Evolutionary conservation across 2,888 invertebrate genomes (phyloP), one percentile per base, ranked within the genome.

Genomic region (Pollenia amentaria): DNA sequence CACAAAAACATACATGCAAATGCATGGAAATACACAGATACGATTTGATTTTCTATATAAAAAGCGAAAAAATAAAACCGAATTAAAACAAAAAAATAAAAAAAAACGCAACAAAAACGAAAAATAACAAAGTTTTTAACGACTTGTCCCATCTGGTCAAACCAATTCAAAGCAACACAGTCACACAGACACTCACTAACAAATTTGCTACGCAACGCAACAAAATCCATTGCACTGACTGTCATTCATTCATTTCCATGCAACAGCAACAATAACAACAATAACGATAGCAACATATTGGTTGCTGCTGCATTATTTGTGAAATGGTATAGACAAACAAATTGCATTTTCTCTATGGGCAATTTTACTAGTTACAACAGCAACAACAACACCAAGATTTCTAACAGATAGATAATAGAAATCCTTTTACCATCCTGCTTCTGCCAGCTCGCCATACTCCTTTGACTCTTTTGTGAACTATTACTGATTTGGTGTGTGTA

Each of bases 41-140:
- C 78, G 70, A 80, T 85, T 85, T 79, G 76, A 60, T 77, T 82
- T 83, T 79, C 73, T 82, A 67, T 70, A 84, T 60, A 69, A 53
- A 78, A 69, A 57, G 29, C 64, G 55, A 78, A 80, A 75, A 80
- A 42, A 67, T 72, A 77, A 70, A 90, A 90, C 90, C 90, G 89
- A 91, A 90, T 90, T 90, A 91, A 91, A 60, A 16, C 14, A 40
- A 18, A 53, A 16, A 44, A 60, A 75, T 53, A 55, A 21, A 62
- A 46, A 77, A 16, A 9, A 75, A 55, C 65, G 57, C 55, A 65
- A 42, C 57, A 48, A 64, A 72, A 78, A 40, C 42, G 53, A 84
- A 64, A 29, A 73, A 84, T 55, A 79, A 72, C 84, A 72, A 81
- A 77, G 48, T 80, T 81, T 78, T 85, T 85, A 87, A 84, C 84